Evolutionary conservation across 2,888 invertebrate genomes (phyloP).

Genomic region (Miltochrista miniata): DNA sequence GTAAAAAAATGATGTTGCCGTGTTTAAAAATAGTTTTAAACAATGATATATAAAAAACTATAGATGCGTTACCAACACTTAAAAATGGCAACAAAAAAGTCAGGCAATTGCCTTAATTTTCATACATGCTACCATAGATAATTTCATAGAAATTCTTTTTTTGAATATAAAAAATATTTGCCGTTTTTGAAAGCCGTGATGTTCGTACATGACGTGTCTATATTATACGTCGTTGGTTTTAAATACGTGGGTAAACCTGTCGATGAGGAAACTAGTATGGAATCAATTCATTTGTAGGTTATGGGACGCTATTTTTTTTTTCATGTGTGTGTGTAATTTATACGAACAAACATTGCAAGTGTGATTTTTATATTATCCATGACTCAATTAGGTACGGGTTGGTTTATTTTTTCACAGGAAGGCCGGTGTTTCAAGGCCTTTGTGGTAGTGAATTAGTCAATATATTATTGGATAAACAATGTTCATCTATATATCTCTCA

Average conservation of each 20-base stretch:
- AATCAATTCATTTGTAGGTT: conserved; percentile 29
- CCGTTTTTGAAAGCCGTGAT: too few relatives aligned
- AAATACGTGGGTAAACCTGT: conserved; percentile 35
- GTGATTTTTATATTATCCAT: conserved; percentile 22
- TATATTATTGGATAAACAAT: conserved; percentile 4
- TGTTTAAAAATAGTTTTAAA: conserved; percentile 43
- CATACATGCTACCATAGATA: too few relatives aligned
- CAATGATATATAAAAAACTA: too few relatives aligned
- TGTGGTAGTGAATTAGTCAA: conserved; percentile 1
- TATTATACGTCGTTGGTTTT: too few relatives aligned
- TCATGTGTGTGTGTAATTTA: conserved; percentile 13
- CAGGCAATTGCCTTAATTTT: too few relatives aligned
- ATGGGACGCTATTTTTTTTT: conserved; percentile 22
- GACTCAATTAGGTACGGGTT: conserved; percentile 4
- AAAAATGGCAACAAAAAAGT: too few relatives aligned
- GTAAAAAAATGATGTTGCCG: conserved; percentile 44
- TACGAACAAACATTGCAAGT: conserved; percentile 19
- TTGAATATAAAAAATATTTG: too few relatives aligned
- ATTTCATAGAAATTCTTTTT: too few relatives aligned
- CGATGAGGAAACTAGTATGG: conserved; percentile 20
- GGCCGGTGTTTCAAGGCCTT: conserved; percentile 4
- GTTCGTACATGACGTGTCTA: too few relatives aligned
- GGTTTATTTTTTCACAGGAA: conserved; percentile 9
- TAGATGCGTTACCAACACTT: too few relatives aligned
- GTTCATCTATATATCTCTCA: conserved; percentile 8